phyloP scores from a whole-genome alignment of 2,888 invertebrate species.

The Stramonita haemastoma region DNA sequence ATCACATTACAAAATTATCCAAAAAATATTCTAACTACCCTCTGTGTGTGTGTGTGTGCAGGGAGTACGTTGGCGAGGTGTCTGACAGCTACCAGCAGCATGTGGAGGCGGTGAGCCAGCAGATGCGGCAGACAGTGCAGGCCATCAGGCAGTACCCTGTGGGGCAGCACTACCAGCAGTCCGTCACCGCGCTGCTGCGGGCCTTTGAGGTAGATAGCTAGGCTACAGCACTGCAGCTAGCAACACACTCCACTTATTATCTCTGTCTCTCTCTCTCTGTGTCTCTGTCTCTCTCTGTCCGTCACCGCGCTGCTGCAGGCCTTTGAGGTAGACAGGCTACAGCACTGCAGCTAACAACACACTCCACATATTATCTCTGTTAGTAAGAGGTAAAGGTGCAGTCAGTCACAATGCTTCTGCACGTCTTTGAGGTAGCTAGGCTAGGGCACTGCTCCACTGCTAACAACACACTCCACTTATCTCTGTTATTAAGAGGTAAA shows the following conservation, averaged over 20 bases:
- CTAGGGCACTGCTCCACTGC: no score
- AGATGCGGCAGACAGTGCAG: constrained; percentile 19
- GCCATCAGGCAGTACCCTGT: constrained; percentile 28
- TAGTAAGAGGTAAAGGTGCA: no score
- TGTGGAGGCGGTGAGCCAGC: neutral
- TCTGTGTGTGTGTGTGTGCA: constrained; percentile 8
- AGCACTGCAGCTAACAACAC: no score
- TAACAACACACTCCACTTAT: no score
- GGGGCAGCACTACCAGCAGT: constrained; percentile 18
- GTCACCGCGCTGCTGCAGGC: neutral
- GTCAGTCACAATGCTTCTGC: neutral
- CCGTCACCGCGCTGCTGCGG: neutral
- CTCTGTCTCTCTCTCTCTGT: no score
- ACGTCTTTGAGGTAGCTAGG: neutral
- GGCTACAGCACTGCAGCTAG: no score
- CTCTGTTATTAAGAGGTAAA: no score
- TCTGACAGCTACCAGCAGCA: constrained; percentile 27
- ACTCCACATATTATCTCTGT: no score
- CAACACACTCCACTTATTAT: no score
- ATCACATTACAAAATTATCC: no score
- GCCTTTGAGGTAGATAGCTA: neutral
- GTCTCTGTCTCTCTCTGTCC: no score
- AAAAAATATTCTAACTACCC: no score
- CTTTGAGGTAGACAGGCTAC: neutral
- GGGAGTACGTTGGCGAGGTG: constrained; percentile 13